phyloP scores from a whole-genome alignment of 2,797 vertebrate genomes.

The Xiphophorus birchmanni region DNA sequence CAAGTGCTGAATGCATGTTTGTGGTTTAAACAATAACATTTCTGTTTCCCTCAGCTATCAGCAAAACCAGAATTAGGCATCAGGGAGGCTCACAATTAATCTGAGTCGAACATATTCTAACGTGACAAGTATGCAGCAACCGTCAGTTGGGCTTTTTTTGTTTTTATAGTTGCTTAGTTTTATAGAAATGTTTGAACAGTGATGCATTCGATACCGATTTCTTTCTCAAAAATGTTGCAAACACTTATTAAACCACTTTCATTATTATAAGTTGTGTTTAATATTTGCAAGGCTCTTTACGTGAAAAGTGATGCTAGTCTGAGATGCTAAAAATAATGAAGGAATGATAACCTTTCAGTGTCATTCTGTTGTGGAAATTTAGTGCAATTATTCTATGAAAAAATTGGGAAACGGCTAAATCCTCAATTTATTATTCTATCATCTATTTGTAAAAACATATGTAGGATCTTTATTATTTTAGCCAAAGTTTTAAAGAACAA shows the following conservation, averaged over 20 bases:
- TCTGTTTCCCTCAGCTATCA: conserved; percentile 26
- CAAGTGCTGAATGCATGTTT: neutral
- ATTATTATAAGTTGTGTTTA: conserved; percentile 15
- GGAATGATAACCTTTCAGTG: too few relatives aligned
- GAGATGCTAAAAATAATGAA: too few relatives aligned
- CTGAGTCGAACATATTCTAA: conserved; percentile 8
- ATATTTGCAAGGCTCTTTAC: conserved; percentile 10
- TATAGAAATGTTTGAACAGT: neutral
- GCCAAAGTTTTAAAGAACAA: too few relatives aligned
- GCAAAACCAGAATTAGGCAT: conserved; percentile 19
- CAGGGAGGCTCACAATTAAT: conserved; percentile 23
- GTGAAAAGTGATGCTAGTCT: neutral
- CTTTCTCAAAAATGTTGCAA: conserved; percentile 8
- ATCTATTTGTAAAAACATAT: too few relatives aligned
- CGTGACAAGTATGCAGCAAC: neutral
- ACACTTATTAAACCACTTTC: conserved; percentile 9
- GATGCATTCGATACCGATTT: conserved; percentile 1
- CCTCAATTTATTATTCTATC: too few relatives aligned
- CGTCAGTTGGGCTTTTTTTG: neutral
- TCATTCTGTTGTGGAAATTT: too few relatives aligned
- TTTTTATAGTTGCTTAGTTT: conserved; percentile 16
- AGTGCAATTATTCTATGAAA: too few relatives aligned
- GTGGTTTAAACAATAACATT: conserved; percentile 40
- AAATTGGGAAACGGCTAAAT: too few relatives aligned
- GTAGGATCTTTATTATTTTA: too few relatives aligned